Conservation (phyloP, 2,113 vertebrate species). For the Dasyornis broadbenti region DNA sequence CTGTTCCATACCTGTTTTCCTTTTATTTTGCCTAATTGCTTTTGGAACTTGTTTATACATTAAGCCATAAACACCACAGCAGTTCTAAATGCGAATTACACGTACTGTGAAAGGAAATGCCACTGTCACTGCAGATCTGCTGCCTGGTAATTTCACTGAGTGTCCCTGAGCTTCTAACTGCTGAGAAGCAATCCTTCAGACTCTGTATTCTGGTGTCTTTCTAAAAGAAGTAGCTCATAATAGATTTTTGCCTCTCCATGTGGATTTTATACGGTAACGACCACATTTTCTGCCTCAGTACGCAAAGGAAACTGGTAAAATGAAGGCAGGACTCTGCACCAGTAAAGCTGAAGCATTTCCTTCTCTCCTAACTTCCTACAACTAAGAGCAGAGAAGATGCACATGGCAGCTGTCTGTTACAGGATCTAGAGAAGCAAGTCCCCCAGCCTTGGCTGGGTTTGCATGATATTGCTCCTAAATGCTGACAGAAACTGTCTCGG, state of each 20-base stretch:
- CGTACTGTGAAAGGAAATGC: rapidly evolving
- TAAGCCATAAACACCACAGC: not conserved
- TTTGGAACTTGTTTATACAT: not conserved
- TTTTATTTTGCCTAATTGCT: not conserved
- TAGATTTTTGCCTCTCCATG: not conserved
- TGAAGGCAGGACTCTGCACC: not conserved
- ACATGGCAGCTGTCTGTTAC: rapidly evolving
- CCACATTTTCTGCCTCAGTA: not conserved
- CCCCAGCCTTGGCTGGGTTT: not conserved
- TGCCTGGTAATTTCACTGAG: not conserved
- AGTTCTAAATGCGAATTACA: not conserved
- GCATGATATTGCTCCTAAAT: not conserved
- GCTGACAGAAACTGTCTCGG: not conserved
- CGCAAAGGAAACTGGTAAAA: not conserved
- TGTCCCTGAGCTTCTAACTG: not conserved
- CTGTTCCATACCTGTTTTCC: not conserved
- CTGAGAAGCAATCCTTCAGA: not conserved
- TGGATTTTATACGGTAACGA: not conserved
- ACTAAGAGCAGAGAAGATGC: not conserved
- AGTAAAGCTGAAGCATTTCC: not conserved
- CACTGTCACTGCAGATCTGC: not conserved
- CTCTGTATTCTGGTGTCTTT: not conserved
- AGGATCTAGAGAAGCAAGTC: not conserved
- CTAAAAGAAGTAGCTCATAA: not conserved
- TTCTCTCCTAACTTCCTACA: not conserved